phyloP scores from a whole-genome alignment of 2,797 vertebrate species.

The Xiphophorus birchmanni region DNA sequence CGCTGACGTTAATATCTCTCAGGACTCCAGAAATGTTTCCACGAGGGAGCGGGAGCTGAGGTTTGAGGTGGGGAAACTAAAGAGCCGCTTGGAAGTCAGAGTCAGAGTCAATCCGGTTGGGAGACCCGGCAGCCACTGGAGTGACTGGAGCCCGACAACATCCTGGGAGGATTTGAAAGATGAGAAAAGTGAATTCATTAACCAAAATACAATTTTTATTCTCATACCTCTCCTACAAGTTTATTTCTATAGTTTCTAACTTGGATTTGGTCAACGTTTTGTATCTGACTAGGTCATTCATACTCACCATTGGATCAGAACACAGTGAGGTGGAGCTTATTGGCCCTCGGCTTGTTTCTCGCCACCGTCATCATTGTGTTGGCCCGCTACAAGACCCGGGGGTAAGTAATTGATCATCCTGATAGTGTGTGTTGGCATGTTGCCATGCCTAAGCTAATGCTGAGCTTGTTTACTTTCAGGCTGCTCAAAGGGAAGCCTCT shows the following conservation, averaged over 20 bases:
- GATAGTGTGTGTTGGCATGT: conserved; percentile 1
- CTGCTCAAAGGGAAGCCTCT: conserved; percentile 43
- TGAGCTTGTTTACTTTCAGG: conserved; percentile 43
- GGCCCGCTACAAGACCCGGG: conserved; percentile 11
- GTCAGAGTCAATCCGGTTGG: conserved; percentile 53
- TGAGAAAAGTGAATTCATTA: neutral
- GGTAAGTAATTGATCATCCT: conserved; percentile 43
- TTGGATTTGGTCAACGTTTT: neutral
- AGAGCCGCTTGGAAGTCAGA: conserved; percentile 38
- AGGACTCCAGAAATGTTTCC: conserved; percentile 4
- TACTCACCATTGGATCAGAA: neutral
- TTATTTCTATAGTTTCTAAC: neutral
- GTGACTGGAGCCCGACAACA: conserved; percentile 72
- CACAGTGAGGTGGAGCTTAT: neutral
- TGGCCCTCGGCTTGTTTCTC: conserved; percentile 4
- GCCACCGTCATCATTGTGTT: neutral
- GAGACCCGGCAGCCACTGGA: conserved; percentile 43
- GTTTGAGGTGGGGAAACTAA: neutral
- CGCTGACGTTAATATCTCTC: neutral
- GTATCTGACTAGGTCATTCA: conserved; percentile 26
- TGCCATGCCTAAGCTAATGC: neutral
- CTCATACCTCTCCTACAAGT: neutral
- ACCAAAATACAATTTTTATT: too few relatives aligned
- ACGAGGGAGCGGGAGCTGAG: neutral
- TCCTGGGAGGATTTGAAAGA: conserved; percentile 44